A percentile compares a stretch with the other conserved stretches of the same genome.
phyloP scores from a whole-genome alignment of 2,888 invertebrate genomes.

The Malachius bipustulatus region DNA sequence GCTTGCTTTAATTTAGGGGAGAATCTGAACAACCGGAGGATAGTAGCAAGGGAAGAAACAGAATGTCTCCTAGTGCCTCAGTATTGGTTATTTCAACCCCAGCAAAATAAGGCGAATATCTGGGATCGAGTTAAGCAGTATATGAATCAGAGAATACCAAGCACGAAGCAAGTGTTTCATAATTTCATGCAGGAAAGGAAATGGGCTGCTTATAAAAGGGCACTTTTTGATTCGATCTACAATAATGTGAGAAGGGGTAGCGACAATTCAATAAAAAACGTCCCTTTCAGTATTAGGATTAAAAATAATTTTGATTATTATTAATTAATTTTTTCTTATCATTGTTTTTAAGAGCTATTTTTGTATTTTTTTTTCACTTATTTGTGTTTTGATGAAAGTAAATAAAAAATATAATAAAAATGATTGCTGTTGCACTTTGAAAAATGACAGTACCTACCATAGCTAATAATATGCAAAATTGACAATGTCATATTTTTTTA shows the following conservation, averaged over 20 bases:
- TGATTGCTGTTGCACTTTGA: too few relatives aligned
- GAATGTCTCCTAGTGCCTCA: constrained; percentile 57
- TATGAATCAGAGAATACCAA: constrained; percentile 47
- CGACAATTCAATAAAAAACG: constrained; percentile 47
- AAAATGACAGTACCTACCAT: too few relatives aligned
- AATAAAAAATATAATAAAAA: too few relatives aligned
- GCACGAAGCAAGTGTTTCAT: constrained; percentile 43
- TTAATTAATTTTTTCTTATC: too few relatives aligned
- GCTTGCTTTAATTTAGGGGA: constrained; percentile 62
- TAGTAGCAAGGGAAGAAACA: constrained; percentile 46
- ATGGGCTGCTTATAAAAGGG: constrained; percentile 45
- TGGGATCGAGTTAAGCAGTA: constrained; percentile 52
- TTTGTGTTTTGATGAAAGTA: too few relatives aligned
- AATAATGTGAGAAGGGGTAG: constrained; percentile 41
- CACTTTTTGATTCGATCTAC: constrained; percentile 41
- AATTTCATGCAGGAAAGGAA: constrained; percentile 41
- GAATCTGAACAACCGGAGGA: constrained; percentile 46
- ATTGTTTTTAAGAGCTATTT: too few relatives aligned
- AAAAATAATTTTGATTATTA: constrained; percentile 32
- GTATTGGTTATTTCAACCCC: constrained; percentile 52
- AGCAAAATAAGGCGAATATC: constrained; percentile 50
- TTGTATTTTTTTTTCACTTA: neutral
- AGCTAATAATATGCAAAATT: too few relatives aligned
- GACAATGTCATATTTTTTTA: too few relatives aligned
- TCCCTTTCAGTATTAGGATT: constrained; percentile 52